These are phyloP conservation scores for Bombylius major DNA, from an alignment of 2,888 invertebrate genomes.

Conservation along the genomic window DNA sequence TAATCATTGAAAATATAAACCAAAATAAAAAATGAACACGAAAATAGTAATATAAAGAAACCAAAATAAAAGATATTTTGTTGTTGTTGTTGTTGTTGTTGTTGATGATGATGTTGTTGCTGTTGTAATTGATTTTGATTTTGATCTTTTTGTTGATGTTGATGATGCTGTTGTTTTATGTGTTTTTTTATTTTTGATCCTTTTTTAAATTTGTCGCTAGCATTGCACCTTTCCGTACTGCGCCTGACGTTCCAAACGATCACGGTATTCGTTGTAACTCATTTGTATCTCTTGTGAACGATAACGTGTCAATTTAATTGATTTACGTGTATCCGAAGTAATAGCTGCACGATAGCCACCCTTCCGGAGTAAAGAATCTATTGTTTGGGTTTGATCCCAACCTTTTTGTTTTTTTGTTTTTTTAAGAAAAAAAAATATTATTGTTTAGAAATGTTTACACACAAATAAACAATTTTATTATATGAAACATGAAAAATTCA, in stretches of 20 bases:
- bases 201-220: constrained; percentile 24
- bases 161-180: too few species aligned
- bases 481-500: neutral
- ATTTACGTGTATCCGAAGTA: constrained; percentile 74
- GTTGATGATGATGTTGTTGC: too few species aligned
- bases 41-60: too few species aligned
- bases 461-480: too few species aligned
- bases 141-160: too few species aligned
- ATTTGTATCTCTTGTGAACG: constrained; percentile 92
- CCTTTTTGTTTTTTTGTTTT: constrained; percentile 47
- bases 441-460: neutral
- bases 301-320: constrained; percentile 90
- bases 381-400: constrained; percentile 97
- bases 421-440: constrained; percentile 18
- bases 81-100: too few species aligned
- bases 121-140: too few species aligned
- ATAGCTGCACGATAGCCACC: constrained; percentile 90
- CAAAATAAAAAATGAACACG: too few species aligned
- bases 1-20: too few species aligned
- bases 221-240: constrained; percentile 35
- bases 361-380: constrained; percentile 92
- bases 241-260: constrained; percentile 29
- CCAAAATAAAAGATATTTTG: too few species aligned
- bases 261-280: constrained; percentile 67
- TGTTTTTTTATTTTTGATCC: too few species aligned